Percentiles rank a stretch among this genome's conserved stretches.
Conservation (phyloP, 2,888 invertebrate genomes). For the Vannuccia rotundouncinata region DNA sequence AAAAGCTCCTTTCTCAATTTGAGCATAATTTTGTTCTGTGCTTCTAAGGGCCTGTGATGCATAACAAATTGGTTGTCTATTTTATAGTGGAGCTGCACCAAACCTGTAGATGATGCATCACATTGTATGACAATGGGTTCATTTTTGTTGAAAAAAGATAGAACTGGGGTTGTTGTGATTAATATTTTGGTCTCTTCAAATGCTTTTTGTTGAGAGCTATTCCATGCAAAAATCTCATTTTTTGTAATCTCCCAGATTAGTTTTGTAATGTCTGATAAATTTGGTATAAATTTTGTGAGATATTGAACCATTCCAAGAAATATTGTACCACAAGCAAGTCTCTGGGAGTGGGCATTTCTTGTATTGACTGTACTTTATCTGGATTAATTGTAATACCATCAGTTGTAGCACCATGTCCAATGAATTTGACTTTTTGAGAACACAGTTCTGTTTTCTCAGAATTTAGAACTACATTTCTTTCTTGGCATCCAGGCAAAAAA, state of each 20-base stretch:
- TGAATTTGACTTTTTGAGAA: not conserved
- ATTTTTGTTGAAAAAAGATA: not conserved
- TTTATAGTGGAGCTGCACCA: not conserved
- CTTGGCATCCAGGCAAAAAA: not conserved
- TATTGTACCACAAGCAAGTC: not conserved
- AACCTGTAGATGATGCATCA: not conserved
- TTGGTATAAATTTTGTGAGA: not conserved
- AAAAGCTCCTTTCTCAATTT: slow-evolving; percentile 8
- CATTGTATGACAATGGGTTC: not conserved
- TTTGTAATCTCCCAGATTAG: not conserved
- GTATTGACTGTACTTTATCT: not conserved
- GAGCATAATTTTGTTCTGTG: not conserved
- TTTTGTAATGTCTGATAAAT: not conserved
- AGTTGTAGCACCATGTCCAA: not conserved
- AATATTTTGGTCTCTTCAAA: not conserved
- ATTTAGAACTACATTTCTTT: not conserved
- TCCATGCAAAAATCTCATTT: not conserved
- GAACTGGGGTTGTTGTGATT: not conserved
- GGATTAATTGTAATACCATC: not conserved
- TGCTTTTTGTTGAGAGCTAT: not conserved
- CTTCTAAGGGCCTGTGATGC: not conserved
- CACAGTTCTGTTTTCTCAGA: not conserved
- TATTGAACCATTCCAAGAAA: slow-evolving; percentile 10
- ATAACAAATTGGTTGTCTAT: not conserved
- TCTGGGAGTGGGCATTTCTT: not conserved